These are phyloP conservation scores for Actinopyga echinites DNA, from an alignment of 53 echinoderm and acorn worm genomes.

Conservation along the genomic window DNA sequence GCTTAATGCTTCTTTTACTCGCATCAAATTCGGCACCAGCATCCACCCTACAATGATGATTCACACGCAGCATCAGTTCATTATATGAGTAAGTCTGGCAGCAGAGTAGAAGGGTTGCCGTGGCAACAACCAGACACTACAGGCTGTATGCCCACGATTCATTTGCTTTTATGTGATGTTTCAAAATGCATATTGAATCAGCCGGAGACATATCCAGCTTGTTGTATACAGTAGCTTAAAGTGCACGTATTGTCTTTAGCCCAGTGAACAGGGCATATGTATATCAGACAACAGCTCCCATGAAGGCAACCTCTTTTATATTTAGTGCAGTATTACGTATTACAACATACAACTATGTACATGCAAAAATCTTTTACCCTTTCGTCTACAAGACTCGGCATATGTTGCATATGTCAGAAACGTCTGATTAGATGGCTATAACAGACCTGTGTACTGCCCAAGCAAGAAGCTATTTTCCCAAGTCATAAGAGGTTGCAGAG, in stretches of 20 bases:
- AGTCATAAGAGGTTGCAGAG: neutral
- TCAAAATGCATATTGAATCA: constrained; percentile 24
- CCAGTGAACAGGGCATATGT: too few species aligned
- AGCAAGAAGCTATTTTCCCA: neutral
- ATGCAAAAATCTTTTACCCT: too few species aligned
- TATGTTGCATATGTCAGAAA: too few species aligned
- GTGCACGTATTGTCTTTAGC: neutral
- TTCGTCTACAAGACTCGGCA: too few species aligned
- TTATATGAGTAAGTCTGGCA: neutral
- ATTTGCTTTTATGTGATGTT: constrained; percentile 7
- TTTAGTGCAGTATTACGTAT: too few species aligned
- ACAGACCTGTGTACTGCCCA: neutral
- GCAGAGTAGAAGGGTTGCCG: neutral
- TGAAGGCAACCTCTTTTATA: too few species aligned
- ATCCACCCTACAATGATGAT: neutral
- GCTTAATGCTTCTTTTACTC: too few species aligned
- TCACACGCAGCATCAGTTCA: constrained; percentile 10
- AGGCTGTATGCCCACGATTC: constrained; percentile 6
- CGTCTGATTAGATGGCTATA: neutral
- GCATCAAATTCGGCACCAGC: too few species aligned
- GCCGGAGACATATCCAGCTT: neutral
- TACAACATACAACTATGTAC: too few species aligned
- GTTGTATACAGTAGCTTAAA: neutral
- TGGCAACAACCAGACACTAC: constrained; percentile 32
- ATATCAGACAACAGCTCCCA: too few species aligned